Base-by-base conservation (phyloP, 1,140 invertebrate genomes). In the Lasaia peninsularis region DNA sequence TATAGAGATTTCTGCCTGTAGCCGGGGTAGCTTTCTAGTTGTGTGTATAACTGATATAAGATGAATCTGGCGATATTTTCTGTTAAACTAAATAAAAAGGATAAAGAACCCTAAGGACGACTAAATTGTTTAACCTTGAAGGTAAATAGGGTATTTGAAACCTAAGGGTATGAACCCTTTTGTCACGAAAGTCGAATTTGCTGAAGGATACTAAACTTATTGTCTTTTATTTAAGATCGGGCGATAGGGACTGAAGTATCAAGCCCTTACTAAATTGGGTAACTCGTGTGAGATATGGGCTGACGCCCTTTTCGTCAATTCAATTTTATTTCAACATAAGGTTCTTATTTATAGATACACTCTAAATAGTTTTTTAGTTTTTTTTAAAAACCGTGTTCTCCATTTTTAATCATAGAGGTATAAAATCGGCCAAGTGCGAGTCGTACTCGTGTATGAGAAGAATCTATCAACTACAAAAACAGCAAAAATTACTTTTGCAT, bases 181-280 rank as follows among this genome's bases (percentile, higher is more conserved):
- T 48, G 18, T 48, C 40, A 20, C 40, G 40, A 48, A 48, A 48
- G 40, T 48, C 40, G 40, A 48, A 48, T 48, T 48, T 48, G 40
- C 18, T 48, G 40, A 20, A 20, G 20, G 40, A 48, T 18, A 11
- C 40, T 48, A 48, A 48, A 48, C 40, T 48, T 48, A 48, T 48
- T 18, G 40, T 18, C 40, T 48, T 48, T 48, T 48, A 48, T 48
- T 48, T 48, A 48, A 48, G 40, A 20, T 20, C 16, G 18, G 40
- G 40, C n/a, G 40, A 48, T 48, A 20, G 40, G 40, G 18, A 48
- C 16, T 48, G 20, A 48, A 21, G 40, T 20, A 48, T 48, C 40
- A 20, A 48, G 40, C n/a, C 40, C 40, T 48, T n/a, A 48, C 40
- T 10, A 44, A 44, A 44, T 44, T 44, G 37, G 37, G 37, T 44